Conservation (phyloP, 2,888 invertebrate genomes). For the Cerastis leucographa region DNA sequence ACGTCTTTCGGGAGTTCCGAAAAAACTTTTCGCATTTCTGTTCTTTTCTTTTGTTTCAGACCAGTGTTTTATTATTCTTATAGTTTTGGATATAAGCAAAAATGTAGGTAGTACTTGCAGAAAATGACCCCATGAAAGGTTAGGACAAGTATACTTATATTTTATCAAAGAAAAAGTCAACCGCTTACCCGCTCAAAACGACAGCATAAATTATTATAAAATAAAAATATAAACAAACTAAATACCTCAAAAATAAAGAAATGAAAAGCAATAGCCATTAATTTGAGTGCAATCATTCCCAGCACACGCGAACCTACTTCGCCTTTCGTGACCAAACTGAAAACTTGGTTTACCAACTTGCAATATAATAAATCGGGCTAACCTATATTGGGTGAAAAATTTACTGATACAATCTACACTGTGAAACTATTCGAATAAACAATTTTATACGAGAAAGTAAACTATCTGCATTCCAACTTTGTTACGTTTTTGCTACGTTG, state of each 20-base stretch:
- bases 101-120: constrained; percentile 1
- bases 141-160: neutral
- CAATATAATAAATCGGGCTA: constrained; percentile 52
- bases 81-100: constrained; percentile 19
- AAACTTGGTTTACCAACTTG: constrained; percentile 40
- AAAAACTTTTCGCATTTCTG: constrained; percentile 48
- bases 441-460: constrained; percentile 14
- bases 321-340: constrained; percentile 58
- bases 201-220: neutral
- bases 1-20: constrained; percentile 37
- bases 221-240: neutral
- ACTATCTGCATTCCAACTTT: constrained; percentile 14
- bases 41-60: constrained; percentile 31
- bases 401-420: constrained; percentile 39
- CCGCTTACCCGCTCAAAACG: neutral
- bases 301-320: constrained; percentile 49
- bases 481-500: constrained; percentile 8
- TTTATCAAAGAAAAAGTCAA: neutral
- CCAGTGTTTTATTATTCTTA: neutral
- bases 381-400: constrained; percentile 50
- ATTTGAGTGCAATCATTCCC: constrained; percentile 40
- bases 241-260: constrained; percentile 13
- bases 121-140: neutral
- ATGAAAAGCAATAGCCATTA: constrained; percentile 28
- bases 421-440: constrained; percentile 38